Conservation (phyloP, 2,888 invertebrate species). For the Drepanosiphum platanoidis region DNA sequence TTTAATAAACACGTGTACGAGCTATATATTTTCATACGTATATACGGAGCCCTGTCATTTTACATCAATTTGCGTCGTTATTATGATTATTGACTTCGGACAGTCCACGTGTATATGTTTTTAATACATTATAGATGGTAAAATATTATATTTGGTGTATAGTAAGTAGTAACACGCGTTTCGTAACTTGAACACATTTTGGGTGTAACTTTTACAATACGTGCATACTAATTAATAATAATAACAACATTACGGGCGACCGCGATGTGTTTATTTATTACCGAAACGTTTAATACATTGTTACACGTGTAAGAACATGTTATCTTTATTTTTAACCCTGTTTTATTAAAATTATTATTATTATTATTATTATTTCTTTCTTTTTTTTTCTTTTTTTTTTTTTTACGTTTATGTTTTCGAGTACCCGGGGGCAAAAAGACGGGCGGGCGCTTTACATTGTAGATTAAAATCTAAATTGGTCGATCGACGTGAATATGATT, state of each 20-base stretch:
- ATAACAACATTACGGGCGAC: conserved; percentile 6
- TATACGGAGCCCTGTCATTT: conserved; percentile 13
- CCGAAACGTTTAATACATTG: conserved; percentile 50
- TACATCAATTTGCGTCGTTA: conserved; percentile 30
- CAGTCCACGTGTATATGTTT: neutral
- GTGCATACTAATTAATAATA: conserved; percentile 50
- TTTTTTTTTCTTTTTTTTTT: neutral
- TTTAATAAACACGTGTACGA: too few relatives aligned
- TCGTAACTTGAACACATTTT: conserved; percentile 53
- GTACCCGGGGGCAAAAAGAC: conserved; percentile 5
- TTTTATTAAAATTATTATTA: conserved; percentile 35
- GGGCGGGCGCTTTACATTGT: conserved; percentile 42
- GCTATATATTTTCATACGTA: too few relatives aligned
- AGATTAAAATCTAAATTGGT: conserved; percentile 58
- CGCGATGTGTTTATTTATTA: conserved; percentile 57
- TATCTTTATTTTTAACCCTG: conserved; percentile 32
- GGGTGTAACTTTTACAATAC: conserved; percentile 46
- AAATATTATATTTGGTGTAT: neutral
- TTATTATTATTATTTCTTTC: neutral
- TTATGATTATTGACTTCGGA: neutral
- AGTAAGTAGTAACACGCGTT: neutral
- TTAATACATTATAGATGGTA: neutral
- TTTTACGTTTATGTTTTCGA: conserved; percentile 15
- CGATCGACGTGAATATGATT: conserved; percentile 58
- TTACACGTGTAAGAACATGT: conserved; percentile 54